Percentiles rank a stretch among this genome's conserved stretches.
phyloP scores from a whole-genome alignment of 2,888 invertebrate genomes.

The Mantis religiosa region DNA sequence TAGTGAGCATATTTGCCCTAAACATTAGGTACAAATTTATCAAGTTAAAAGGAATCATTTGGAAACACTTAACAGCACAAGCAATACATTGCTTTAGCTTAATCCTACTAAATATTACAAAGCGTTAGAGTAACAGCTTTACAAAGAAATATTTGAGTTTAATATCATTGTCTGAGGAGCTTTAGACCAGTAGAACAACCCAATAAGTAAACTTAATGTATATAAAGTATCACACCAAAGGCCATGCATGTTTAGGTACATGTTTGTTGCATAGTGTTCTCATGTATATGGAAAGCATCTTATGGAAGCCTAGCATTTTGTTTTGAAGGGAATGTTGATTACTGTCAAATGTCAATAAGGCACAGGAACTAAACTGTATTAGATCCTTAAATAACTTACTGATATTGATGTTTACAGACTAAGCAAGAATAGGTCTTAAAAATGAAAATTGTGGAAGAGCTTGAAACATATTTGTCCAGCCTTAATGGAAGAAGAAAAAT shows the following conservation, averaged over 20 bases:
- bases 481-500: too few relatives aligned
- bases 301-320: not conserved
- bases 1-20: too few relatives aligned
- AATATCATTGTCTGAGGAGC: not conserved
- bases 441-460: too few relatives aligned
- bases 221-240: not conserved
- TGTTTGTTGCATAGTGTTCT: too few relatives aligned
- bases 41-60: too few relatives aligned
- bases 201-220: not conserved
- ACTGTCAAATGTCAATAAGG: not conserved
- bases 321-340: not conserved
- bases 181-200: not conserved
- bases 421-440: too few relatives aligned
- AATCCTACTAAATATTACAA: not conserved
- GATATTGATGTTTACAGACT: too few relatives aligned
- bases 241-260: not conserved
- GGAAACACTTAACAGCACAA: too few relatives aligned
- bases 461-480: too few relatives aligned
- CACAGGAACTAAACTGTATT: not conserved
- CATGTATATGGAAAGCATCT: not conserved
- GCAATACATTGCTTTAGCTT: not conserved
- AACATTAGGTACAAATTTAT: too few relatives aligned
- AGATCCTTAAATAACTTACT: too few relatives aligned
- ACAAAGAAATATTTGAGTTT: not conserved
- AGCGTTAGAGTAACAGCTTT: not conserved